Base-by-base conservation (phyloP, 2,797 vertebrate species). In the Podarcis siculus region DNA sequence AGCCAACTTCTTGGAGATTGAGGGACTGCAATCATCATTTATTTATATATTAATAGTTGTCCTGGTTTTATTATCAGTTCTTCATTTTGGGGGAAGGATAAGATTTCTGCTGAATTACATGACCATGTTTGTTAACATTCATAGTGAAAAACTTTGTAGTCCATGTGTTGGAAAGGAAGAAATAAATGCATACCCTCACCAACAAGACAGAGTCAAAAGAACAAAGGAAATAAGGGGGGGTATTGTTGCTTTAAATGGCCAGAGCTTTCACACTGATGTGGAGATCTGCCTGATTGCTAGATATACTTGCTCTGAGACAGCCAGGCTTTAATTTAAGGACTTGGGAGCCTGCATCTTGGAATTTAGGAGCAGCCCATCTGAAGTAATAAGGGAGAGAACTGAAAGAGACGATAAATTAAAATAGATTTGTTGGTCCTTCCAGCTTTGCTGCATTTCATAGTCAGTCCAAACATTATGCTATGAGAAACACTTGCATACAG, bases 41-140 rank as follows among this genome's bases (percentile, higher is more conserved):
- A 96, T 95, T 95, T 93, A 94, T 93, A 93, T 91, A 95, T 94
- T 95, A 95, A 94, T 95, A 94, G 93, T 81, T 85, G 71, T 49
- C 64, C 45, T n/a, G 78, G 86, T 92, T 94, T 93, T 94, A 93
- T 95, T 15, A 2, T 64, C 86, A 87, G 82, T 89, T 93, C 89
- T 91, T 93, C 75, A 93, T 95, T 93, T 94, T 6, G 58, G 58
- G 90, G 86, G 86, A 87, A 67, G 77, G 93, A 94, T 93, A 94
- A 93, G 93, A 90, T 91, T 89, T 91, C 88, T 0, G 0, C 80
- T 90, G 93, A 90, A 86, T 94, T 92, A 93, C 72, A 91, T 86
- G 73, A 49, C 90, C 91, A 91, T 89, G 84, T 89, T 93, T 90
- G 92, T 93, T 89, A 93, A 87, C 89, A 91, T 73, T 72, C 64